phyloP scores from a whole-genome alignment of 2,888 invertebrate genomes.

The Andrena hattorfiana region DNA sequence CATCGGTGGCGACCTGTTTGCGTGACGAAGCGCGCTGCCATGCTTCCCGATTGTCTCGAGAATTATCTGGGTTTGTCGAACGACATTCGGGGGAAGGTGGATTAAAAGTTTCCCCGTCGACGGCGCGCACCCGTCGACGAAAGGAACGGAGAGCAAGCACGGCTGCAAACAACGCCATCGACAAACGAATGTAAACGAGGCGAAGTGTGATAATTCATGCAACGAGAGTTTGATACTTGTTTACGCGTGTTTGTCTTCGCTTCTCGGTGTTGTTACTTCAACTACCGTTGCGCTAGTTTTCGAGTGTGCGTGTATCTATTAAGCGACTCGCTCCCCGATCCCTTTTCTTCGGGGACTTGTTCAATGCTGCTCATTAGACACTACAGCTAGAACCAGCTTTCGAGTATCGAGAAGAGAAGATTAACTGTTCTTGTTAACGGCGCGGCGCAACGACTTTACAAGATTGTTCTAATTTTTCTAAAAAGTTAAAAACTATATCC shows the following conservation, averaged over 20 bases:
- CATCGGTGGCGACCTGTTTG: background rate
- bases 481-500: no score
- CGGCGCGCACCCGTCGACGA: slow-evolving; percentile 25
- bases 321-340: background rate
- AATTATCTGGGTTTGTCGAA: slow-evolving; percentile 21
- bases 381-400: no score
- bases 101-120: slow-evolving; percentile 57
- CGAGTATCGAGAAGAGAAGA: no score
- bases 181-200: slow-evolving; percentile 74
- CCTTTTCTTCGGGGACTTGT: background rate
- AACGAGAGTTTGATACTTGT: slow-evolving; percentile 74
- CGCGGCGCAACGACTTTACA: no score
- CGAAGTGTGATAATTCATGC: slow-evolving; percentile 68
- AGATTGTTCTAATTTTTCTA: no score
- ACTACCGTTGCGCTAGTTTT: slow-evolving; percentile 25
- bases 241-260: slow-evolving; percentile 69
- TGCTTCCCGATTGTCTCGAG: slow-evolving; percentile 10
- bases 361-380: background rate
- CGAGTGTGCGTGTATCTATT: slow-evolving; percentile 22
- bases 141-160: slow-evolving; percentile 63
- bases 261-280: slow-evolving; percentile 51
- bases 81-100: slow-evolving; percentile 44
- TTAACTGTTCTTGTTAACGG: no score
- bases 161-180: slow-evolving; percentile 53
- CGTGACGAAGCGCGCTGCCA: background rate